These are phyloP conservation scores for Laterallus jamaicensis DNA, from an alignment of 2,113 vertebrate genomes.

Conservation along the genomic window DNA sequence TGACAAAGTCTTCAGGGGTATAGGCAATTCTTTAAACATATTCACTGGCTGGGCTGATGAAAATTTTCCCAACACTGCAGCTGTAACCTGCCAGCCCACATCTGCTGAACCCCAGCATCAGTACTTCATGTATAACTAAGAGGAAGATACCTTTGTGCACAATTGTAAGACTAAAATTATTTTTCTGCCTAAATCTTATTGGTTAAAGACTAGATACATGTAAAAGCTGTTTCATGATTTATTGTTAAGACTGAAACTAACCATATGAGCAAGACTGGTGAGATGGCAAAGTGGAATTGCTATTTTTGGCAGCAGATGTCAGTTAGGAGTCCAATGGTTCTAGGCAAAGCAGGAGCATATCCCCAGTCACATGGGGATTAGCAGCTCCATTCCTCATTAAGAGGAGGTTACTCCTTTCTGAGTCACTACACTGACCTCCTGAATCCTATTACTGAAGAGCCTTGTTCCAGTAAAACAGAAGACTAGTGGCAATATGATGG, in stretches of 20 bases:
- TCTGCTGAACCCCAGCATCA: not conserved
- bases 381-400: not conserved
- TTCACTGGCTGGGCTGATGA: not conserved
- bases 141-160: not conserved
- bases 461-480: not conserved
- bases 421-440: not conserved
- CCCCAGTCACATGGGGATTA: not conserved
- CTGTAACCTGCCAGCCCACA: not conserved
- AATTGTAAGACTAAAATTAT: not conserved
- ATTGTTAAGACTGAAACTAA: not conserved
- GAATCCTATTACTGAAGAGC: not conserved
- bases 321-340: not conserved
- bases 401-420: not conserved
- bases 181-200: too few relatives aligned
- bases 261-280: not conserved
- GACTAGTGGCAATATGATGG: accelerated
- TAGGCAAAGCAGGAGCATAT: not conserved
- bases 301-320: not conserved
- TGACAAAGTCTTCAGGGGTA: not conserved
- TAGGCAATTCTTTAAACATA: not conserved
- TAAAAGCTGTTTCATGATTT: not conserved
- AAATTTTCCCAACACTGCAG: not conserved
- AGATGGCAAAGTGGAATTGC: not conserved
- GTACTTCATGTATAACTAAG: not conserved
- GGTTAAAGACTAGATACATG: not conserved